Base-by-base conservation (phyloP, 2,113 vertebrate species). In the Gymnobelideus leadbeateri region DNA sequence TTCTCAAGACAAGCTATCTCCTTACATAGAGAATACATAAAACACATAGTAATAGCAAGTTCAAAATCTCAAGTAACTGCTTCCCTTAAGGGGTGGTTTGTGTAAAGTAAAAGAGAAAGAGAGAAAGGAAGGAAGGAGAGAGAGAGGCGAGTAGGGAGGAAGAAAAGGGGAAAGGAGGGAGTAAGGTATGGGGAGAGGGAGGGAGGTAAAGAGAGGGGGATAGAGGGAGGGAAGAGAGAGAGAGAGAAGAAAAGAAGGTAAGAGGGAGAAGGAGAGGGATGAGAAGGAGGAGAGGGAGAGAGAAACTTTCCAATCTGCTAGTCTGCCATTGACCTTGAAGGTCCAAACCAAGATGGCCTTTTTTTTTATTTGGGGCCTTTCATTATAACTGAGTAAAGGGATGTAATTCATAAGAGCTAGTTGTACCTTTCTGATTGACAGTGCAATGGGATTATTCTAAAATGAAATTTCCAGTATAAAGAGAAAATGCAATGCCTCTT, bases 231-330 rank as follows among this genome's bases (percentile, higher is more conserved):
- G 16, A 3, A 1, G 31, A 16, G 4, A 11, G 31, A 11, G 57
- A 19, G 16, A 14, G 12, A 19, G 37, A 14, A 3, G 5, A 3
- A 6, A 7, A 9, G 11, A 6, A 37, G 4, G 4, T 3, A 3
- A 14, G 3, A n/a, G 61, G 14, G 37, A 37, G 12, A 23, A 0
- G 1, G 31, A 68, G 3, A 37, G 11, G 14, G 31, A 68, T n/a
- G 4, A 6, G 31, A 68, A 3, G 14, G 31, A 37, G 12, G 16
- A 68, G 4, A 16, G 57, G 9, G 57, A 61, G 31, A 16, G 12
- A 68, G 61, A 68, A 16, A n/a, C 10, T 55, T 55, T 26, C 24
- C 3, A 26, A 23, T 26, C 25, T 55, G 25, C 8, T 55, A 55
- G 54, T 55, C 54, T 26, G 54, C 9, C 24, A 55, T 55, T 55